phyloP scores from a whole-genome alignment of 2,888 invertebrate genomes.

The Teleogryllus oceanicus region DNA sequence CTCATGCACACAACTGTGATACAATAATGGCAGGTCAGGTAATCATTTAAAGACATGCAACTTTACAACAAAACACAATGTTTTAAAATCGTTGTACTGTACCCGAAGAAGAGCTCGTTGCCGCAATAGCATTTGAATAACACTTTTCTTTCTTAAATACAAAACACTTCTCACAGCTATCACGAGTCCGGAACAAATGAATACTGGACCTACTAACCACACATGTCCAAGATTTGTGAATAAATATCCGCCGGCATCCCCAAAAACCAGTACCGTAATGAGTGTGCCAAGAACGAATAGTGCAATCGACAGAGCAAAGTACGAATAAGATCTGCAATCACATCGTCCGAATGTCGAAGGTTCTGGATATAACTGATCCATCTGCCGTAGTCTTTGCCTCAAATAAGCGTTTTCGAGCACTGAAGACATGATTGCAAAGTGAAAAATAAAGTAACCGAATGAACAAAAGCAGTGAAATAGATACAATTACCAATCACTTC shows the following conservation, averaged over 20 bases:
- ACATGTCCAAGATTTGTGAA: slow-evolving; percentile 59
- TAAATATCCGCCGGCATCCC: slow-evolving; percentile 58
- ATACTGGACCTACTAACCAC: slow-evolving; percentile 66
- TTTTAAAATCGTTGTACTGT: slow-evolving; percentile 41
- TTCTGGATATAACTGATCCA: slow-evolving; percentile 39
- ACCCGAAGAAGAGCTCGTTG: slow-evolving; percentile 62
- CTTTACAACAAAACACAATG: slow-evolving; percentile 12
- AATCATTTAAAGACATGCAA: neutral
- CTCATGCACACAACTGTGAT: neutral
- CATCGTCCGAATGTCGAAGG: slow-evolving; percentile 57
- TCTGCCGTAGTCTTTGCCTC: slow-evolving; percentile 39
- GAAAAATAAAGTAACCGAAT: neutral
- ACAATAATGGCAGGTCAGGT: neutral
- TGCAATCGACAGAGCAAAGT: slow-evolving; percentile 60
- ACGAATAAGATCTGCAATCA: slow-evolving; percentile 64
- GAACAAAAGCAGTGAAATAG: neutral
- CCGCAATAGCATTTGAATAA: slow-evolving; percentile 62
- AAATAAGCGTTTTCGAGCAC: slow-evolving; percentile 39
- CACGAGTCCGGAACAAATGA: slow-evolving; percentile 66
- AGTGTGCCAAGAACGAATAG: slow-evolving; percentile 62
- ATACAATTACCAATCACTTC: slow-evolving; percentile 18
- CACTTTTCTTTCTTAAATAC: slow-evolving; percentile 61
- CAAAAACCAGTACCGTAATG: slow-evolving; percentile 61
- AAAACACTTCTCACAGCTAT: slow-evolving; percentile 65
- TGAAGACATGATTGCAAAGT: slow-evolving; percentile 34